Conservation (phyloP, 2,113 vertebrate species). For the Carettochelys insculpta region DNA sequence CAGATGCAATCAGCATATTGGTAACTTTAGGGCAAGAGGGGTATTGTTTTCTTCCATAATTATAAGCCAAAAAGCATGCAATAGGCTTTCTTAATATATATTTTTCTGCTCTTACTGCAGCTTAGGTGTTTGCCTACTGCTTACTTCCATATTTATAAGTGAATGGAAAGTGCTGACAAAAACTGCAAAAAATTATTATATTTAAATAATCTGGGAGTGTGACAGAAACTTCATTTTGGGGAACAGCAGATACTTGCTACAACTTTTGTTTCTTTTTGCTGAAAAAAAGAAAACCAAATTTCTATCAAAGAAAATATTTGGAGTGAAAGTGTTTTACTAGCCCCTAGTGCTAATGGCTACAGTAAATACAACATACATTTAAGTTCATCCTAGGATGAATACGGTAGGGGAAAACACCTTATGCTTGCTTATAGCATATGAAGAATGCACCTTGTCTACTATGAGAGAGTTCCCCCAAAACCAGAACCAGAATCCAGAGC, state of each 20-base stretch:
- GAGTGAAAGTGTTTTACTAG: background rate
- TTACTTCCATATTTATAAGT: background rate
- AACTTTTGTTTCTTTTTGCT: background rate
- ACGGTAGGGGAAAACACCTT: background rate
- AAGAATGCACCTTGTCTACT: background rate
- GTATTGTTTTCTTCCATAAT: background rate
- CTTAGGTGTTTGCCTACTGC: background rate
- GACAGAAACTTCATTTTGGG: background rate
- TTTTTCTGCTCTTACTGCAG: background rate
- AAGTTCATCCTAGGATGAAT: background rate
- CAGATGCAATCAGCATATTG: background rate
- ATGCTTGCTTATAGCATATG: background rate
- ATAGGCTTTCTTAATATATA: fast-evolving
- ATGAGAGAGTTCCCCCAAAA: background rate
- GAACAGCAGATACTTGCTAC: background rate
- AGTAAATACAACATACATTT: background rate
- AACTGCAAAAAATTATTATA: background rate
- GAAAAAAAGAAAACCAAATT: background rate
- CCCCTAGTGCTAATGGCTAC: background rate
- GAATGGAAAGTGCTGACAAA: background rate
- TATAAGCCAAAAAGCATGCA: background rate
- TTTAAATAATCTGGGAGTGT: background rate
- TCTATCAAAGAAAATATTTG: background rate
- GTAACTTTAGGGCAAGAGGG: background rate
- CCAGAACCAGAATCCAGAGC: too few relatives aligned